These are phyloP conservation scores for Holotrichia oblita DNA, from an alignment of 1,140 invertebrate genomes.

Conservation along the genomic window DNA sequence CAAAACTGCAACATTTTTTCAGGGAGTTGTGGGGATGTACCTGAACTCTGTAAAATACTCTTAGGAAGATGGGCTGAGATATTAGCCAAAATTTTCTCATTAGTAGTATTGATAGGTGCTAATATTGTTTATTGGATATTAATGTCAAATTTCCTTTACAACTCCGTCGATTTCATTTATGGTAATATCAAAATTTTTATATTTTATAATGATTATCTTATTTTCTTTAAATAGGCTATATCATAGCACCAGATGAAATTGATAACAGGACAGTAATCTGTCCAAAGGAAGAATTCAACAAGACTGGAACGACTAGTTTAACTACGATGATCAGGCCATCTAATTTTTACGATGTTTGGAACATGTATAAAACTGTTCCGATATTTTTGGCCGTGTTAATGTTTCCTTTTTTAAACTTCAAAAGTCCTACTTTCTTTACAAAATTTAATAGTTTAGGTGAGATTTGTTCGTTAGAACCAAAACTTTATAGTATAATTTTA, in stretches of 20 bases:
- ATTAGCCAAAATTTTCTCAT: constrained; percentile 79
- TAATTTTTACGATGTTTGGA: constrained; percentile 67
- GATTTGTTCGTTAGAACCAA: constrained; percentile 41
- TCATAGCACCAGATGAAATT: constrained; percentile 42
- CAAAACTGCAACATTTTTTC: constrained; percentile 42
- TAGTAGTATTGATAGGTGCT: constrained; percentile 85
- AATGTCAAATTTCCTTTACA: too few relatives aligned
- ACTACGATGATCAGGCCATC: constrained; percentile 48
- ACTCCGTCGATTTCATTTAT: constrained; percentile 83
- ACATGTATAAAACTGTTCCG: constrained; percentile 81
- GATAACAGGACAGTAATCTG: constrained; percentile 62
- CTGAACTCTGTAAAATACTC: constrained; percentile 77
- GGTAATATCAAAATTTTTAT: constrained; percentile 61
- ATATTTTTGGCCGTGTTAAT: constrained; percentile 80
- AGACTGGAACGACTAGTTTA: background rate
- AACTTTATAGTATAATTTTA: constrained; percentile 4
- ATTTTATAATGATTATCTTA: too few relatives aligned
- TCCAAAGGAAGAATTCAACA: constrained; percentile 55
- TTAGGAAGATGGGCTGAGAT: constrained; percentile 78
- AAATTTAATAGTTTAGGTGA: constrained; percentile 93
- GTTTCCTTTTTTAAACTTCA: constrained; percentile 85
- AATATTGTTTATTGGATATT: constrained; percentile 93
- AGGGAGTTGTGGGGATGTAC: constrained; percentile 76
- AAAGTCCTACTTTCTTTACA: constrained; percentile 89
- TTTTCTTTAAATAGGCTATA: constrained; percentile 38